Evolutionary conservation across 1,140 invertebrate genomes (phyloP).

Genomic region (Caenorhabditis briggsae): DNA sequence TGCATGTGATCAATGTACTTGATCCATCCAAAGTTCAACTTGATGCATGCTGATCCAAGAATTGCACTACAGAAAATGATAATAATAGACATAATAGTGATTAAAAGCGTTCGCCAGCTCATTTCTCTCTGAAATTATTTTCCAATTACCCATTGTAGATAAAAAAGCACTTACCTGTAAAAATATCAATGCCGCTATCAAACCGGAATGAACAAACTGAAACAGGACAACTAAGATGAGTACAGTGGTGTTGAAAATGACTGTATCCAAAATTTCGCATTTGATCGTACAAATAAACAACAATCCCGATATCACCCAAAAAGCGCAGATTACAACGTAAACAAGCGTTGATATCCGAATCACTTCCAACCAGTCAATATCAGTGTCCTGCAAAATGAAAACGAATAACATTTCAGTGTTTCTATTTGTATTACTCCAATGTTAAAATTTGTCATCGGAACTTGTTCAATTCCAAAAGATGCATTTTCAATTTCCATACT

Average conservation of each 20-base stretch:
- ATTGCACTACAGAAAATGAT: conserved; percentile 66
- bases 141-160: no score
- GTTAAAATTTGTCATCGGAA: conserved; percentile 38
- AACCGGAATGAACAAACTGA: conserved; percentile 70
- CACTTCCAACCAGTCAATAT: conserved; percentile 72
- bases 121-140: conserved; percentile 42
- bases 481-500: background rate
- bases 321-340: conserved; percentile 67
- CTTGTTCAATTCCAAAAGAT: conserved; percentile 45
- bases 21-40: conserved; percentile 73
- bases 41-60: conserved; percentile 63
- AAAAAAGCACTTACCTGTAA: conserved; percentile 69
- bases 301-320: conserved; percentile 73
- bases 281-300: conserved; percentile 72
- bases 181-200: conserved; percentile 70
- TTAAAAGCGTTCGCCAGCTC: conserved; percentile 59
- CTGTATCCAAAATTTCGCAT: conserved; percentile 74
- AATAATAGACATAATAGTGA: conserved; percentile 67
- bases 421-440: conserved; percentile 19
- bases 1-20: conserved; percentile 77
- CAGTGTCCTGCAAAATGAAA: conserved; percentile 11
- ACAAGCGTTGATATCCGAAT: conserved; percentile 72
- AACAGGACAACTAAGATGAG: conserved; percentile 70
- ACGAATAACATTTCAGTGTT: background rate
- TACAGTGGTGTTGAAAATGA: conserved; percentile 72